Evolutionary conservation across 2,113 vertebrate genomes (phyloP).

Genomic region (Gambusia affinis): DNA sequence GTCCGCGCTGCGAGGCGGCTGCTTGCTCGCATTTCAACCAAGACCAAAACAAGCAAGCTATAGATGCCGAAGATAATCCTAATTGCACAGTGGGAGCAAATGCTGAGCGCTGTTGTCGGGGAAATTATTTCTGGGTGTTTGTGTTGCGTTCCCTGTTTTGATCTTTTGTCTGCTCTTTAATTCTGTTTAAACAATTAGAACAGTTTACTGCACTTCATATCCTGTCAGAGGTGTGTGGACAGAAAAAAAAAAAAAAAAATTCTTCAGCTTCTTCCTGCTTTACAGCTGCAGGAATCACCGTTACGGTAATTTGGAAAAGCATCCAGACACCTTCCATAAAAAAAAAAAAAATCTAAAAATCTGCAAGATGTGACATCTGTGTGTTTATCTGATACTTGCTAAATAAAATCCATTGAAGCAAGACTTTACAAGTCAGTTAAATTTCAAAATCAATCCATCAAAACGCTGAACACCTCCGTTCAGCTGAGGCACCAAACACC

Average conservation of each 20-base stretch:
- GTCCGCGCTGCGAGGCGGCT: slow-evolving; percentile 22
- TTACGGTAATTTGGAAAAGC: background rate
- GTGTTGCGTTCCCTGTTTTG: background rate
- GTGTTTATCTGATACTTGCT: too few species aligned
- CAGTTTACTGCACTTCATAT: background rate
- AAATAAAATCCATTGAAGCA: too few species aligned
- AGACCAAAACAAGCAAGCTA: slow-evolving; percentile 56
- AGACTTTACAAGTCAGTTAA: too few species aligned
- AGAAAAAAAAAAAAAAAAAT: too few species aligned
- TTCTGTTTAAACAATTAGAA: slow-evolving; percentile 1
- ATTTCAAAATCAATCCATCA: too few species aligned
- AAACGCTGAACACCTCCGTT: too few species aligned
- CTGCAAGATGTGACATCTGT: too few species aligned
- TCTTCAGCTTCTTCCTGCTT: background rate
- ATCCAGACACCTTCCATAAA: too few species aligned
- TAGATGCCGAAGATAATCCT: slow-evolving; percentile 54
- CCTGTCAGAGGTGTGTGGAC: background rate
- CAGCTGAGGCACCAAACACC: too few species aligned
- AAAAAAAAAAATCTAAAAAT: too few species aligned
- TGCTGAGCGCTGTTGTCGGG: background rate
- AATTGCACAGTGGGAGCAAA: slow-evolving; percentile 52
- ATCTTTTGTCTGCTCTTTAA: background rate
- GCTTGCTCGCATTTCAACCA: slow-evolving; percentile 42
- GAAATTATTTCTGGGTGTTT: slow-evolving; percentile 14
- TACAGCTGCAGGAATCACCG: background rate